Conservation (phyloP, 1,140 invertebrate species). For the Linepithema humile region DNA sequence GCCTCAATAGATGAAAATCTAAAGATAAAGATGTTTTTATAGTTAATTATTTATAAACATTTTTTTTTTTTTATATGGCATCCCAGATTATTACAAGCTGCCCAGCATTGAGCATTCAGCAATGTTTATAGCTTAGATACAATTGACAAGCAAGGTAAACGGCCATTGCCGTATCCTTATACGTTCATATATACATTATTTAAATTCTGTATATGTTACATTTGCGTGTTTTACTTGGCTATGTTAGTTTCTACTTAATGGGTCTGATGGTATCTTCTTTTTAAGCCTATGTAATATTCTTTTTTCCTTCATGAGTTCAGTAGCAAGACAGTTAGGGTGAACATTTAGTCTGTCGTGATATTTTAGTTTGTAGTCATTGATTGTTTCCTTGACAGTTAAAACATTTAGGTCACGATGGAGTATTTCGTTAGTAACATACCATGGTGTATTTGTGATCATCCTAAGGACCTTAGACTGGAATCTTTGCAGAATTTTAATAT, state of each 20-base stretch:
- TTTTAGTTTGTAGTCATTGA: not conserved
- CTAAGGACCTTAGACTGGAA: constrained; percentile 64
- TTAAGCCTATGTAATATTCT: not conserved
- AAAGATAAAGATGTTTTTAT: too few species aligned
- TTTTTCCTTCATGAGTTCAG: too few species aligned
- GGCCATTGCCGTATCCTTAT: not conserved
- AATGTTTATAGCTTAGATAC: not conserved
- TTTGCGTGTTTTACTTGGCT: not conserved
- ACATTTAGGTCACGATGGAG: constrained; percentile 46
- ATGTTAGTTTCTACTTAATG: not conserved
- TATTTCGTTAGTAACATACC: constrained; percentile 50
- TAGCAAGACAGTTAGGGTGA: not conserved
- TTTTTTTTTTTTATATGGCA: not conserved
- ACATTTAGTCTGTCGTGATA: not conserved
- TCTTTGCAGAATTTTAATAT: constrained; percentile 58
- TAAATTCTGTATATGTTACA: not conserved
- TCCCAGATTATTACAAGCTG: not conserved
- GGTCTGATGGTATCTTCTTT: not conserved
- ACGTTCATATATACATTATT: not conserved
- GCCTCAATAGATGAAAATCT: too few species aligned
- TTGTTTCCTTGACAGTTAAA: not conserved
- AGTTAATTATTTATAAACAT: too few species aligned
- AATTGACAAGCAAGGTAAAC: not conserved
- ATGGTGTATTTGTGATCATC: constrained; percentile 59
- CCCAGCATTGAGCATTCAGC: not conserved